Base-by-base conservation (phyloP, 2,113 vertebrate species). In the Orientallactaga bullata region DNA sequence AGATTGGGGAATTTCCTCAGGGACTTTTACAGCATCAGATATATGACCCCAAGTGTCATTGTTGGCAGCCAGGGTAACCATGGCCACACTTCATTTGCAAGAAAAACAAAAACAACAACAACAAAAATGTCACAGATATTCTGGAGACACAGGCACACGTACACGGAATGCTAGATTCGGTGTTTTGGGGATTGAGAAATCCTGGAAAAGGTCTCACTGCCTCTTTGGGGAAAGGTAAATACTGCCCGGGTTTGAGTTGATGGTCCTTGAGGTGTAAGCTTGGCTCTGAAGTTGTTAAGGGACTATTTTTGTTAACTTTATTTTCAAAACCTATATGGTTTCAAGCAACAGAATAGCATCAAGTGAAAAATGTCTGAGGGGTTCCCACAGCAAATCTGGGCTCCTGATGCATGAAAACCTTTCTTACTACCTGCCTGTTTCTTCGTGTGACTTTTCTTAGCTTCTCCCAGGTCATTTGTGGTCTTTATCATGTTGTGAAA, bases 1-100 rank as follows among this genome's bases (percentile, higher is more conserved):
- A 92, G 13, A 5, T 7, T 93, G 77, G 72, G 66, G 60, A 84
- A 88, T 93, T 94, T 80, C 84, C 84, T 90, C 12, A 6, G 61
- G 35, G 39, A 86, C 55, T 83, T 92, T 60, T 63, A 88, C 1
- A 72, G 12, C 15, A 82, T 47, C 47, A 73, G 60, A 73, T 66
- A 63, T 0, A 0, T 68, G 81, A 90, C 30, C 7, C 5, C 17
- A 0, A 28, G 6, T 82, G 82, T 93, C 88, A 71, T 61, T 74
- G 28, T 79, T 94, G 76, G 37, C 24, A n/a, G 18, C 30, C 58
- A 63, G 37, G 13, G n/a, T 51, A 94, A 91, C 13, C 8, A 37
- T 85, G 23, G 9, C 11, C 15, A 26, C 20, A 86, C 24, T 88
- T 90, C 7, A n/a, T 17, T 55, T 77, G 30, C 87, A 85, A 85